These are phyloP conservation scores for Brachionus plicatilis DNA, from an alignment of 1,140 invertebrate species.

Conservation along the genomic window DNA sequence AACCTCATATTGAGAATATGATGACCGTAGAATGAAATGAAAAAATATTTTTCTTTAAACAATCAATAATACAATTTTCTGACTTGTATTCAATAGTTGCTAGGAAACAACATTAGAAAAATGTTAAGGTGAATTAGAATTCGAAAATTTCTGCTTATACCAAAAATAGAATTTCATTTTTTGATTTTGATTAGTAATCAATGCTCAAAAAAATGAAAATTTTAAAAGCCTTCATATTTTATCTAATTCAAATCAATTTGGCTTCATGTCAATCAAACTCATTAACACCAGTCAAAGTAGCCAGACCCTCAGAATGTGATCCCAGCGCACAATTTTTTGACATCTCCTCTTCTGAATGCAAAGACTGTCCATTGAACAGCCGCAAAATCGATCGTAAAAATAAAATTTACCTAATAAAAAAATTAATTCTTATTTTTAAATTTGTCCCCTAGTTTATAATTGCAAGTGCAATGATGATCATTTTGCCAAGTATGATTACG, in stretches of 20 bases:
- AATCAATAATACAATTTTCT: background rate
- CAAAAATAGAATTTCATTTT: background rate
- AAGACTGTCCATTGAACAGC: background rate
- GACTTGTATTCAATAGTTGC: background rate
- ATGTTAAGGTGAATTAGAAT: constrained; percentile 1
- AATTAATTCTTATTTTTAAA: background rate
- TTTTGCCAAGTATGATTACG: background rate
- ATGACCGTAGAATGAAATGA: background rate
- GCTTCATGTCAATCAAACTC: background rate
- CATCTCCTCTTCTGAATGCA: background rate
- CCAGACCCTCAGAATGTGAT: background rate
- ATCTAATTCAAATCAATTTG: background rate
- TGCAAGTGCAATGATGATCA: background rate
- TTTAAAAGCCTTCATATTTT: background rate
- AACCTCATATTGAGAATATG: background rate
- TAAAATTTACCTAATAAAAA: background rate
- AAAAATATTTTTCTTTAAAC: background rate
- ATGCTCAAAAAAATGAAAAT: background rate
- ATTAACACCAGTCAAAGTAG: background rate
- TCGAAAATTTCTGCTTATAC: background rate
- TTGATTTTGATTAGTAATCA: background rate
- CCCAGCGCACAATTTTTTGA: background rate
- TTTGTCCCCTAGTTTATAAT: background rate
- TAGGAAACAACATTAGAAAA: background rate
- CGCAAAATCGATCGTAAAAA: background rate